A percentile compares a stretch with the other conserved stretches of the same genome.
These are phyloP conservation scores for Xylocampa areola DNA, from an alignment of 2,888 invertebrate species.

Conservation along the genomic window DNA sequence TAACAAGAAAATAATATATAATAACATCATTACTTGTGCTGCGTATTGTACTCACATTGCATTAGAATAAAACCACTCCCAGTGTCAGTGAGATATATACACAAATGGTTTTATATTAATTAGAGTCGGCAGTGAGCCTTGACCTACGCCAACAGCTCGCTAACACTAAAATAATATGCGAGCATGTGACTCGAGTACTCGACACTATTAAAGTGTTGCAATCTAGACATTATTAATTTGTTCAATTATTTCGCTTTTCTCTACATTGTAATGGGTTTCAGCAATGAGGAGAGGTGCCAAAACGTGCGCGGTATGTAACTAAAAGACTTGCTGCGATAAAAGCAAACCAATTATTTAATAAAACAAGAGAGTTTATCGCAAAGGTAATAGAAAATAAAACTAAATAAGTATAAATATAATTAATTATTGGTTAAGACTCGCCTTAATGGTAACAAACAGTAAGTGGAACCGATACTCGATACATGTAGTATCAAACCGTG, in stretches of 20 bases:
- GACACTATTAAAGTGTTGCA: not conserved
- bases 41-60: not conserved
- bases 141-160: conserved; percentile 19
- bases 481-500: too few relatives aligned
- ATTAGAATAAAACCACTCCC: not conserved
- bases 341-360: not conserved
- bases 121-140: not conserved
- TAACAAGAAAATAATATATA: not conserved
- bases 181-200: not conserved
- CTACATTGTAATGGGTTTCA: conserved; percentile 1
- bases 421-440: too few relatives aligned
- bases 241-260: not conserved
- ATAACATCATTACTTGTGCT: too few relatives aligned
- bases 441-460: too few relatives aligned
- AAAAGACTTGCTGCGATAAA: conserved; percentile 6
- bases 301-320: not conserved
- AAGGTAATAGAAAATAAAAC: too few relatives aligned
- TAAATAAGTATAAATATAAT: too few relatives aligned
- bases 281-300: conserved; percentile 10
- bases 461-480: too few relatives aligned
- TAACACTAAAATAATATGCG: not conserved
- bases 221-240: not conserved
- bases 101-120: conserved; percentile 3
- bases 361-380: conserved; percentile 2
- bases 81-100: not conserved